phyloP scores from a whole-genome alignment of 1,140 invertebrate species.

The Chionoecetes opilio region DNA sequence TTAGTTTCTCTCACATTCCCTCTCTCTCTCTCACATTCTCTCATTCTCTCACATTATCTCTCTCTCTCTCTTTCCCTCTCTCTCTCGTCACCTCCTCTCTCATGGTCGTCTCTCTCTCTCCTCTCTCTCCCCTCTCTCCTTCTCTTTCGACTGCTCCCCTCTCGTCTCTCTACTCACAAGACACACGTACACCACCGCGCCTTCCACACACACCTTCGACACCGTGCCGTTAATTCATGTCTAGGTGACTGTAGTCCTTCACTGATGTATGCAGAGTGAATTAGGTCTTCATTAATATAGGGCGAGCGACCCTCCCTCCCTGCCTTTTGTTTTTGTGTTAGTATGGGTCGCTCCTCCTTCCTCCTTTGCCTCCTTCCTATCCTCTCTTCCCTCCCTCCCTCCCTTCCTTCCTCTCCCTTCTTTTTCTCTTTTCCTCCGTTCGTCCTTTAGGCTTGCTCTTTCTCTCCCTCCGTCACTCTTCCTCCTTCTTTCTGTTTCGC shows the following conservation, averaged over 20 bases:
- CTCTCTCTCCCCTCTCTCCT: too few species aligned
- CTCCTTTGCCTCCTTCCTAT: neutral
- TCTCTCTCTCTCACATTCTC: too few species aligned
- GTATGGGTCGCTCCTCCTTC: neutral
- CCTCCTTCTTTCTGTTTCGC: neutral
- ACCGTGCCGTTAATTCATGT: conserved; percentile 48
- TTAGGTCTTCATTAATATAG: conserved; percentile 48
- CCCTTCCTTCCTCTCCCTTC: neutral
- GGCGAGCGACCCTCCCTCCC: neutral
- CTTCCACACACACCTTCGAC: conserved; percentile 8
- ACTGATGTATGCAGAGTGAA: conserved; percentile 30
- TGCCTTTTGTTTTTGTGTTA: neutral
- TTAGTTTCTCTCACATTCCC: too few species aligned
- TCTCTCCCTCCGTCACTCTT: neutral
- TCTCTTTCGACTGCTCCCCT: too few species aligned
- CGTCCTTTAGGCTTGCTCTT: neutral
- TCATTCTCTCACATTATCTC: too few species aligned
- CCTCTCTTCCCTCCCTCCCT: neutral
- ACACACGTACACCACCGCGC: too few species aligned
- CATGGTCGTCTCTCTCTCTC: too few species aligned
- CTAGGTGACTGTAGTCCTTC: conserved; percentile 45
- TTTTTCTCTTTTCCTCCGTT: neutral
- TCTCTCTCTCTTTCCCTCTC: too few species aligned
- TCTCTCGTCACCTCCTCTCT: too few species aligned
- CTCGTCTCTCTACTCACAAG: too few species aligned